phyloP scores from a whole-genome alignment of 2,888 invertebrate genomes.

The Amphipyra tragopoginis region DNA sequence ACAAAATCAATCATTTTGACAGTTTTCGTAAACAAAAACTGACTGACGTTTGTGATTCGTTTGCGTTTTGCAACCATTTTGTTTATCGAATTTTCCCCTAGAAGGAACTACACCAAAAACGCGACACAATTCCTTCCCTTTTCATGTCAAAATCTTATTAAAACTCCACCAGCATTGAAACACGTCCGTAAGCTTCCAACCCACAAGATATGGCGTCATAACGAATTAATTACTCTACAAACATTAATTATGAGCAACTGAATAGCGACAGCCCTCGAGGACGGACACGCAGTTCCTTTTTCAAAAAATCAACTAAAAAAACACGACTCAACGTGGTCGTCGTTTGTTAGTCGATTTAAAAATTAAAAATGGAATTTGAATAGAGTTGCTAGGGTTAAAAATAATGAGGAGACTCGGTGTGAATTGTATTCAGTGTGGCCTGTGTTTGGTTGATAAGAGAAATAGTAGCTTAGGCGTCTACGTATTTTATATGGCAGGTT shows the following conservation, averaged over 20 bases:
- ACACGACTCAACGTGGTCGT: slow-evolving; percentile 32
- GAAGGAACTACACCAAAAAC: not conserved
- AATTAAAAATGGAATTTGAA: slow-evolving; percentile 51
- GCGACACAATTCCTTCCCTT: not conserved
- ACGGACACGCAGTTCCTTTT: slow-evolving; percentile 17
- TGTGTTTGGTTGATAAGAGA: slow-evolving; percentile 33
- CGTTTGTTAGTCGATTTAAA: slow-evolving; percentile 48
- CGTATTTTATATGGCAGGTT: not conserved
- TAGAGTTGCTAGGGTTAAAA: slow-evolving; percentile 57
- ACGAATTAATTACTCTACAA: slow-evolving; percentile 54
- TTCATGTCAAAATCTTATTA: slow-evolving; percentile 13
- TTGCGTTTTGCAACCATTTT: no score
- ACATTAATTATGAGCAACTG: slow-evolving; percentile 50
- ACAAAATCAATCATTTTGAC: no score
- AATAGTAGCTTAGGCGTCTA: slow-evolving; percentile 8
- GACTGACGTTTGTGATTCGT: no score
- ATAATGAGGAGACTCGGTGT: slow-evolving; percentile 55
- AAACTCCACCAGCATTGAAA: slow-evolving; percentile 2
- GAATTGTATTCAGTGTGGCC: slow-evolving; percentile 45
- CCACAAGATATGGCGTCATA: slow-evolving; percentile 42
- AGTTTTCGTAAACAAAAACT: no score
- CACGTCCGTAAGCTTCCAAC: slow-evolving; percentile 7
- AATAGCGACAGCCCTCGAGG: slow-evolving; percentile 30
- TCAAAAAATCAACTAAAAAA: slow-evolving; percentile 40
- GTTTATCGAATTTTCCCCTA: no score